These are phyloP conservation scores for Ophioninae sp. DNA, from an alignment of 2,888 invertebrate genomes.

Conservation along the genomic window DNA sequence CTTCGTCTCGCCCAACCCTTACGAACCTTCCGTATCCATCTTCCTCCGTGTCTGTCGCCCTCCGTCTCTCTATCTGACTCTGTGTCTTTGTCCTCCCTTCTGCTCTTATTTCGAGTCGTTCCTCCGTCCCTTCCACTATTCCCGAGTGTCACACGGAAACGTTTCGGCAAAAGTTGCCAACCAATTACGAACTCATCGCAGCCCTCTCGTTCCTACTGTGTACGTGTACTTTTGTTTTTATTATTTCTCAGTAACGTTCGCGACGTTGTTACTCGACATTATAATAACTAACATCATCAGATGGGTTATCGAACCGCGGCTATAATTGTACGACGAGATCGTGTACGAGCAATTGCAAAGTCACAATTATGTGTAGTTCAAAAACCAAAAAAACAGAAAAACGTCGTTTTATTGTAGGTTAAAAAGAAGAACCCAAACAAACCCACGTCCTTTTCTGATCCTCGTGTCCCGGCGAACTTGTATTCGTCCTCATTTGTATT, in stretches of 20 bases:
- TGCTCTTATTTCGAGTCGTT: no score
- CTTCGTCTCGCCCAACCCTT: background rate
- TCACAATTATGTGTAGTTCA: no score
- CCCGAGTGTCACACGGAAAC: conserved; percentile 68
- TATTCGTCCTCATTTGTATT: conserved; percentile 47
- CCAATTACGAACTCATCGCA: conserved; percentile 57
- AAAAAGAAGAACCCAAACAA: no score
- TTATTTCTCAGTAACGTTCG: conserved; percentile 4
- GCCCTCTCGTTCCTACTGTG: background rate
- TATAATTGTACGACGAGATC: no score
- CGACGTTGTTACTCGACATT: background rate
- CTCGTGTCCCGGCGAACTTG: conserved; percentile 40
- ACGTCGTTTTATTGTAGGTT: no score
- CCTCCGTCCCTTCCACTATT: conserved; percentile 55
- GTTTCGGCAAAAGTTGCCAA: conserved; percentile 60
- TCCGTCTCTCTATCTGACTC: no score
- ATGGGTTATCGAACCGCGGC: no score
- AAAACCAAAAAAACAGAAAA: no score
- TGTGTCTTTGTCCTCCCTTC: no score
- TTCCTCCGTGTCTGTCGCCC: background rate
- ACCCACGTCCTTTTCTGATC: no score
- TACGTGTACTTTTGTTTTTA: background rate
- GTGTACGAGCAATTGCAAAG: no score
- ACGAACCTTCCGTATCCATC: background rate
- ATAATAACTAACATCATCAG: no score